These are phyloP conservation scores for Ornithoptera priamus DNA, from an alignment of 2,888 invertebrate genomes.

Conservation along the genomic window DNA sequence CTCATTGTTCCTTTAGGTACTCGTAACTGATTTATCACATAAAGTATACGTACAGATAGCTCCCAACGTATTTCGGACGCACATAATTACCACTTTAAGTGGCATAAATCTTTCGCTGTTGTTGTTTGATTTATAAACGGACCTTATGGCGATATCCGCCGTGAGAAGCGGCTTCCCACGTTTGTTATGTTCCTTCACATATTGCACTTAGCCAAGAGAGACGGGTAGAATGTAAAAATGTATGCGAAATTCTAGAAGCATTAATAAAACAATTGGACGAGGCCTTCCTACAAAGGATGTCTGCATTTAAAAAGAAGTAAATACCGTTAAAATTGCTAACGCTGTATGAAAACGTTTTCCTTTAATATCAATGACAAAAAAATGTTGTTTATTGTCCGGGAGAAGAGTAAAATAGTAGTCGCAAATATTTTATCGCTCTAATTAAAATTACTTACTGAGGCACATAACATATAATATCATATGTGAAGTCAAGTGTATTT, in stretches of 20 bases:
- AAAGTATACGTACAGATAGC: constrained; percentile 29
- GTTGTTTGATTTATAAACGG: constrained; percentile 60
- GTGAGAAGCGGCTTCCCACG: constrained; percentile 54
- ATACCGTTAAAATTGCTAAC: too few species aligned
- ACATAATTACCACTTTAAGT: constrained; percentile 59
- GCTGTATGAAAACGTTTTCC: too few species aligned
- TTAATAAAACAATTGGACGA: neutral
- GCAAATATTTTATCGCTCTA: too few species aligned
- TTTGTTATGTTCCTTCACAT: constrained; percentile 28
- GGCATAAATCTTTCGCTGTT: constrained; percentile 59
- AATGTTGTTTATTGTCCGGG: too few species aligned
- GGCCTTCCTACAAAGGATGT: neutral
- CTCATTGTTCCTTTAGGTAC: constrained; percentile 21
- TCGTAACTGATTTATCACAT: constrained; percentile 29
- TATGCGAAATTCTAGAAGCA: neutral
- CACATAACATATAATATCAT: too few species aligned
- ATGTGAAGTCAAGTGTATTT: too few species aligned
- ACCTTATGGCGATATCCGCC: constrained; percentile 55
- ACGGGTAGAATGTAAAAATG: neutral
- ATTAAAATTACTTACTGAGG: too few species aligned
- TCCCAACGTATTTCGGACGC: constrained; percentile 38
- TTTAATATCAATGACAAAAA: too few species aligned
- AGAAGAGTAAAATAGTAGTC: too few species aligned
- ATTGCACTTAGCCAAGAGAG: neutral
- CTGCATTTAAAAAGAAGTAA: too few species aligned